Base-by-base conservation (phyloP, 2,797 vertebrate species). In the Hafferia zeledoni region DNA sequence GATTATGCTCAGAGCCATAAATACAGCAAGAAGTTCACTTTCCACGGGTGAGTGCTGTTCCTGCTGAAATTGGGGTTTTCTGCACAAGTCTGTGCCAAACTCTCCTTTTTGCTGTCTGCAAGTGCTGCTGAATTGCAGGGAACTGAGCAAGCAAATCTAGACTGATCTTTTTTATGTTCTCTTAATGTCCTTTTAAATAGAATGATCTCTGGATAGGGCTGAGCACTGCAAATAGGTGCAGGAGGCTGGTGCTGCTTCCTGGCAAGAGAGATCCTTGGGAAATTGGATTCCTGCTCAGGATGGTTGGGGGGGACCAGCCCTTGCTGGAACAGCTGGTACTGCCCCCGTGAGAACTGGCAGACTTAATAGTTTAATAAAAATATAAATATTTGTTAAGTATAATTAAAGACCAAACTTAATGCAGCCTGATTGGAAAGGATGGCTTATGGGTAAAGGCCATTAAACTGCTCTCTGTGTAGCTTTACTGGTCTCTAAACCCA, bases 381-480 rank as follows among this genome's bases (percentile, higher is more conserved):
- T 9, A 52, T 1, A 81, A 63, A 20, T 63, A 41, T 56, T 39
- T 77, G 3, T 17, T 18, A 60, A 74, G 19, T 22, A 41, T 57
- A 31, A 60, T 46, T 50, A 46, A 85, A 80, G 43, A 6, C 39
- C 1, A 4, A 31, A n/a, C 19, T 47, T 65, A n/a, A 59, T 2
- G 17, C 0, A 0, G 19, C 15, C 19, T 13, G 50, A 35, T 12
- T 57, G 69, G n/a, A 90, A 84, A 59, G 5, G 2, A 5, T 25
- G 8, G 5, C 4, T 39, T 52, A 6, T 10, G 37, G 43, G 59
- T 57, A 61, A 85, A 76, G 46, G 63, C n/a, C 17, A n/a, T 9
- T 13, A 37, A 43, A 23, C 18, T n/a, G 17, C 13, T 68, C 18
- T 20, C 11, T 44, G 7, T n/a, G 0, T 4, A 12, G 15, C 1